These are phyloP conservation scores for Chydorus sphaericus DNA, from an alignment of 2,888 invertebrate genomes.

Conservation along the genomic window DNA sequence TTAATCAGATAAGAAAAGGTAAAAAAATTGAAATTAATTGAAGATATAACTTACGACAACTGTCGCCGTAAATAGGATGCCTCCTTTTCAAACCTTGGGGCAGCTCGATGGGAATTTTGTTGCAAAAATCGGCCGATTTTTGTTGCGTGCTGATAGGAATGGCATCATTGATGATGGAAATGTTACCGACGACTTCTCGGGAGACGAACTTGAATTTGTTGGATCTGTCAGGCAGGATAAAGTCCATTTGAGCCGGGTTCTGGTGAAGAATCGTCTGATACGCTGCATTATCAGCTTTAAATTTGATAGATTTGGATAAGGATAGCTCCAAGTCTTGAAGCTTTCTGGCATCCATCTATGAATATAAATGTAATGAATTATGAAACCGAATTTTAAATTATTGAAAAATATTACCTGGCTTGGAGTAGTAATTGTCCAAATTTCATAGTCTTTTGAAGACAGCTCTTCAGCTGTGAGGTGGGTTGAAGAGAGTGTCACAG, in stretches of 20 bases:
- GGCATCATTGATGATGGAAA: not conserved
- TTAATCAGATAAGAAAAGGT: not conserved
- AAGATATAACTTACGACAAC: not conserved
- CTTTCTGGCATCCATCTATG: not conserved
- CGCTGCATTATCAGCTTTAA: not conserved
- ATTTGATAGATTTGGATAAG: not conserved
- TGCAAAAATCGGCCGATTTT: not conserved
- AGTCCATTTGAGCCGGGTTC: not conserved
- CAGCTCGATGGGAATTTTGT: not conserved
- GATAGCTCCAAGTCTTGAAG: not conserved
- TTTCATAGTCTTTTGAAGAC: not conserved
- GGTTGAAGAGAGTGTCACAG: not conserved
- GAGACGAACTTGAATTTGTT: not conserved
- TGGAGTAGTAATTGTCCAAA: not conserved
- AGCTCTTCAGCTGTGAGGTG: not conserved
- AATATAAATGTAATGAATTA: not conserved
- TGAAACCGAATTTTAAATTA: not conserved
- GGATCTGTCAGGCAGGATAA: not conserved
- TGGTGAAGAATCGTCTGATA: not conserved
- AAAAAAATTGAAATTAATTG: too few species aligned
- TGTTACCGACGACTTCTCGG: not conserved
- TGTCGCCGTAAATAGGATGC: not conserved
- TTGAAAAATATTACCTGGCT: not conserved
- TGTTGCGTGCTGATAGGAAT: not conserved
- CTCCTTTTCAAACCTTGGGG: not conserved